These are phyloP conservation scores for Amphipoea lucens DNA, from an alignment of 2,888 invertebrate genomes.

Conservation along the genomic window DNA sequence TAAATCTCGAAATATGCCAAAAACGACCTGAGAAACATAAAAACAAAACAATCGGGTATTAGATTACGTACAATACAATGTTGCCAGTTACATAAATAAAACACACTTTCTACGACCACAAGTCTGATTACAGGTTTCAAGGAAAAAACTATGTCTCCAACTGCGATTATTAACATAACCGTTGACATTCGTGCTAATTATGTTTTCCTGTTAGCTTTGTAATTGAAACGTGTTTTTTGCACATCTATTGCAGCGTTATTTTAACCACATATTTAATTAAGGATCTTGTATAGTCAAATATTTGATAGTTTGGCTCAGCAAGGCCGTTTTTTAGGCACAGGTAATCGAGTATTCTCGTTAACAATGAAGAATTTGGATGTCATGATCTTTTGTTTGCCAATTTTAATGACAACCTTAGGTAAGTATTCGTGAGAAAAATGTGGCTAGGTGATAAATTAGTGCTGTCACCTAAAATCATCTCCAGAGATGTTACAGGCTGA, in stretches of 20 bases:
- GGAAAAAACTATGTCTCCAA: constrained; percentile 44
- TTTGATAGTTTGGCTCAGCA: constrained; percentile 22
- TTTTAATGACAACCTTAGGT: constrained; percentile 29
- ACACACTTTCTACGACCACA: constrained; percentile 42
- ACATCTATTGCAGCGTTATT: constrained; percentile 19
- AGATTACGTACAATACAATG: constrained; percentile 37
- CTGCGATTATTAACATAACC: constrained; percentile 33
- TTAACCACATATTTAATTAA: constrained; percentile 13
- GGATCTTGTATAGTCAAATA: constrained; percentile 34
- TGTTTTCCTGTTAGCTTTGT: constrained; percentile 54
- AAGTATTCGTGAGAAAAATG: constrained; percentile 13
- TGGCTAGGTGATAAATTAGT: constrained; percentile 49
- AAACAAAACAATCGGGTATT: constrained; percentile 41
- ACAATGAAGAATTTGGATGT: constrained; percentile 29
- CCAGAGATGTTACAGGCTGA: background rate
- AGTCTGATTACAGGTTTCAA: constrained; percentile 39
- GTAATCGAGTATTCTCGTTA: constrained; percentile 6
- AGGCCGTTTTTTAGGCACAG: background rate
- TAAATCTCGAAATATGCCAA: constrained; percentile 31
- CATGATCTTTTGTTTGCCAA: constrained; percentile 38
- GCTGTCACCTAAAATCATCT: constrained; percentile 41
- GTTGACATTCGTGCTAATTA: constrained; percentile 44
- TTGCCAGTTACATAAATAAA: constrained; percentile 51
- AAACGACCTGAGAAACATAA: constrained; percentile 26
- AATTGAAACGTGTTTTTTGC: constrained; percentile 47